Evolutionary conservation across 2,888 invertebrate species (phyloP).

Genomic region (Brachypalpus laphriformis): DNA sequence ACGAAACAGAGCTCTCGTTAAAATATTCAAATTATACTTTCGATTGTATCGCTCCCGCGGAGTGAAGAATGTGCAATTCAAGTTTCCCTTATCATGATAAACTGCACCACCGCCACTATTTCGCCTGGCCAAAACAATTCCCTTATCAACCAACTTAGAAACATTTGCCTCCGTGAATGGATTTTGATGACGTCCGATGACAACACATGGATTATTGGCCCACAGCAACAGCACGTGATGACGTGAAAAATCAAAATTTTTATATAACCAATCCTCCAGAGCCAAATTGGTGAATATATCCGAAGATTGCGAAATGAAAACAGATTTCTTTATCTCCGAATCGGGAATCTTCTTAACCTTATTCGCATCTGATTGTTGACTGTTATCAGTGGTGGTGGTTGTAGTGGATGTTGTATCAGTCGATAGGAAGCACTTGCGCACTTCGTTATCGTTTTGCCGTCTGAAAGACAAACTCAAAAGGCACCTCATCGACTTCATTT

Average conservation of each 20-base stretch:
- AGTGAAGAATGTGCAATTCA: conserved; percentile 96
- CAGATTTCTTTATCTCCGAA: conserved; percentile 89
- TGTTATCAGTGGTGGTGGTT: conserved; percentile 75
- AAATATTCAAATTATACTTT: conserved; percentile 93
- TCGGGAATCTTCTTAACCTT: conserved; percentile 77
- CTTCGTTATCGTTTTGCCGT: conserved; percentile 29
- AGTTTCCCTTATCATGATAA: conserved; percentile 96
- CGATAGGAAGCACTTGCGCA: conserved; percentile 60
- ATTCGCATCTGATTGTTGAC: conserved; percentile 78
- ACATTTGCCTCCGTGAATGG: conserved; percentile 97
- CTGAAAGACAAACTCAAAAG: conserved; percentile 29
- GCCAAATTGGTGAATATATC: conserved; percentile 97
- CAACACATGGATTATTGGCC: conserved; percentile 96
- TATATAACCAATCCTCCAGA: conserved; percentile 97
- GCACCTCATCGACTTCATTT: conserved; percentile 43
- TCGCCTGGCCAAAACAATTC: conserved; percentile 91
- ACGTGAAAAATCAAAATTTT: conserved; percentile 91
- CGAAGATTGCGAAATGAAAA: conserved; percentile 95
- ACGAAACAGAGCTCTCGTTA: conserved; percentile 91
- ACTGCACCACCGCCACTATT: conserved; percentile 98
- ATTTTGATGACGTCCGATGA: conserved; percentile 98
- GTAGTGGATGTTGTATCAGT: conserved; percentile 63
- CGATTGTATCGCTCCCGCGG: conserved; percentile 92
- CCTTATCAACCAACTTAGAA: conserved; percentile 86
- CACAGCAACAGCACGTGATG: conserved; percentile 95